Base-by-base conservation (phyloP, 2,113 vertebrate genomes). In the Lophochroa leadbeateri region DNA sequence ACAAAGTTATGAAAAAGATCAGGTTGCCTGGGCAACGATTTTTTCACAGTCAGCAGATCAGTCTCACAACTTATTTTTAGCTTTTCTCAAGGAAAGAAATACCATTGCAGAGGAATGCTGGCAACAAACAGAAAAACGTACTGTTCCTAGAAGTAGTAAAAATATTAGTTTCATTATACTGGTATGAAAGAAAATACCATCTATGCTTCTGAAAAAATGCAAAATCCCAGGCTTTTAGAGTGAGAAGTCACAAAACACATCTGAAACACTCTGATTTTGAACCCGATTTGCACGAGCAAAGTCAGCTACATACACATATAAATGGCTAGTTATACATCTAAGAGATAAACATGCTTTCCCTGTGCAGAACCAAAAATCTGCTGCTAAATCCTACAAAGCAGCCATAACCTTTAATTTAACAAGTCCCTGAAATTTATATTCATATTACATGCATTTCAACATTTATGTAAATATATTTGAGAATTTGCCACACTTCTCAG, bases 31-130 rank as follows among this genome's bases (percentile, higher is more conserved):
- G 67, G 96, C n/a, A 94, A 96, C 95, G 84, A 27, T 69, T 96
- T 91, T 96, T 94, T 60, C 94, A 72, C 52, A 94, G 94, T 95
- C 96, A 96, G 96, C 96, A 93, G 78, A 92, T 94, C 52, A 63
- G 88, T 87, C 86, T 91, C 65, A 58, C 74, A 65, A 85, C 67
- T 92, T 96, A 94, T 94, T 94, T 96, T 94, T 91, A 93, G 91
- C 53, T 80, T 94, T 94, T 72, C 76, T 86, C n/a, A 72, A 80
- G 41, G 33, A 89, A 64, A 94, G 67, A 77, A 94, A 71, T 70
- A 70, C 46, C 70, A 63, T 44, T 35, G 49, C 77, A 85, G 63
- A 72, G 28, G 44, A 81, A 91, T 13, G n/a, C 31, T 79, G 88
- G 84, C 25, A 86, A 93, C 68, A 86, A 93, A 75, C 20, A 55